Conservation (phyloP, 2,113 vertebrate species). For the Paedocypris sp. region DNA sequence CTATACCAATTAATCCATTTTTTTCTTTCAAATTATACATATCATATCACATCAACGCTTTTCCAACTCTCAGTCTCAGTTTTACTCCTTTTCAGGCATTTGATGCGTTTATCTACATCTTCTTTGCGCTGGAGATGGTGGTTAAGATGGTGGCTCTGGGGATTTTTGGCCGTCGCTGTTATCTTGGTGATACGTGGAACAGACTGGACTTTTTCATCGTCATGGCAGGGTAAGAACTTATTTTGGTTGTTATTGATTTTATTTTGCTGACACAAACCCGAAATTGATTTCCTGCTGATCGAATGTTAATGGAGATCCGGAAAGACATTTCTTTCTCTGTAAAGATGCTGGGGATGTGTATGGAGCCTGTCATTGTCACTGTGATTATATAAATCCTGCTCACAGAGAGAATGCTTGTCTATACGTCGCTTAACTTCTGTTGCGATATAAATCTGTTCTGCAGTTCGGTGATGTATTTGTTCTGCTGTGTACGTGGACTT, state of each 20-base stretch:
- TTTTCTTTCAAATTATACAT: neutral
- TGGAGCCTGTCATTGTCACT: too few species aligned
- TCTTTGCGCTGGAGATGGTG: constrained; percentile 97
- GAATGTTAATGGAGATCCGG: neutral
- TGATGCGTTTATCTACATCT: constrained; percentile 95
- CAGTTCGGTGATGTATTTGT: too few species aligned
- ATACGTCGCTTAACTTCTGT: too few species aligned
- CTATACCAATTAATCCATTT: too few species aligned
- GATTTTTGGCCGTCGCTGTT: constrained; percentile 91
- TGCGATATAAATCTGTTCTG: too few species aligned
- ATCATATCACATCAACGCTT: neutral
- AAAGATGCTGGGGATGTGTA: too few species aligned
- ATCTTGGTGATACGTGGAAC: constrained; percentile 97
- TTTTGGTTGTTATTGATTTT: neutral
- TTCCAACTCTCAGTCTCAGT: neutral
- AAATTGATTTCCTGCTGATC: too few species aligned
- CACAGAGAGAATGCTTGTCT: too few species aligned
- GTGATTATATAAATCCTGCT: too few species aligned
- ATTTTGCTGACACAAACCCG: neutral
- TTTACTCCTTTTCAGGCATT: constrained; percentile 66
- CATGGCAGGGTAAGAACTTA: constrained; percentile 80
- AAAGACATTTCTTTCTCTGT: neutral
- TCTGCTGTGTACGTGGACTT: too few species aligned
- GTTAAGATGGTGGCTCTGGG: constrained; percentile 96
- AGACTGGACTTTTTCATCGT: constrained; percentile 98